A percentile compares a stretch with the other conserved stretches of the same genome.
Evolutionary conservation across 1,140 invertebrate genomes (phyloP).

Genomic region (Drosophila kanapiae): DNA sequence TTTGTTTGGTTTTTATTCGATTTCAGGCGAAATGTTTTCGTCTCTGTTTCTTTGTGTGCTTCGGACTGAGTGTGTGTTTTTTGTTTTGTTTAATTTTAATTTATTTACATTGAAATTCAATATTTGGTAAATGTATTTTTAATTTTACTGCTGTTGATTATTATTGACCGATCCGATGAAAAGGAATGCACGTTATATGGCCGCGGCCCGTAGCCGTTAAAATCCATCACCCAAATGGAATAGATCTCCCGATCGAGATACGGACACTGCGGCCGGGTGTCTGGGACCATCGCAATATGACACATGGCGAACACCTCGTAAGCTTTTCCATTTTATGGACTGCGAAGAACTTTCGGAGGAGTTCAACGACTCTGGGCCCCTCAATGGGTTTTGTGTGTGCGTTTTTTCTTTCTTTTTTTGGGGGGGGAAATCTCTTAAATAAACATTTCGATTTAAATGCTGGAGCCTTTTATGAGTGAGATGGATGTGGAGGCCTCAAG

Average conservation of each 20-base stretch:
- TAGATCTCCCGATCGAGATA: conserved; percentile 35
- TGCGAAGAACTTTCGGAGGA: conserved; percentile 46
- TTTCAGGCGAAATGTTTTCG: conserved; percentile 74
- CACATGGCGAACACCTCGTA: conserved; percentile 58
- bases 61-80: conserved; percentile 18
- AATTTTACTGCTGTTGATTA: conserved; percentile 71
- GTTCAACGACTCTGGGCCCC: conserved; percentile 31
- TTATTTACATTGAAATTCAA: conserved; percentile 85
- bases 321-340: conserved; percentile 53
- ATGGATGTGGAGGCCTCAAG: neutral
- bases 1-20: conserved; percentile 71
- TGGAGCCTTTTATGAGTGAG: conserved; percentile 12
- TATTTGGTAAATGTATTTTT: conserved; percentile 83
- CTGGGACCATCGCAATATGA: conserved; percentile 43
- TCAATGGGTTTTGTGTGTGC: conserved; percentile 3
- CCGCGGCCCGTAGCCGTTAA: conserved; percentile 32
- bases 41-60: conserved; percentile 22
- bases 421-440: conserved; percentile 27
- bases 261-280: neutral
- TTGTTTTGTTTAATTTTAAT: conserved; percentile 68
- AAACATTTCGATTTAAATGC: conserved; percentile 25
- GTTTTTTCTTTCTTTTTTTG: too few relatives aligned
- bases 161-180: conserved; percentile 63
- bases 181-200: conserved; percentile 59
- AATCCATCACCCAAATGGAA: conserved; percentile 48